These are phyloP conservation scores for Pachyramphus minor DNA, from an alignment of 2,113 vertebrate species.

Conservation along the genomic window DNA sequence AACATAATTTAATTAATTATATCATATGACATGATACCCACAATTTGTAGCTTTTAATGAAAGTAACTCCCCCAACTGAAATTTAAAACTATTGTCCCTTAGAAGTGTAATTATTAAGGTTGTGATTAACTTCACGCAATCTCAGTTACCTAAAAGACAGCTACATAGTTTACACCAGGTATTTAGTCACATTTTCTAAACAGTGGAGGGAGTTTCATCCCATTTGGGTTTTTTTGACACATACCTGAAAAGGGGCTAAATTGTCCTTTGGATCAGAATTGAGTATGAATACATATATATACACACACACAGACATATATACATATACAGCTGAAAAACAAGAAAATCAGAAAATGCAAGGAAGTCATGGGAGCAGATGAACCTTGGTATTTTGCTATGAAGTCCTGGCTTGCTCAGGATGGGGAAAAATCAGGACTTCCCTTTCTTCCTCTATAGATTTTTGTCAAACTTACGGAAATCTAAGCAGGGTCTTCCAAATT, in stretches of 20 bases:
- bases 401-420: background rate
- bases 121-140: background rate
- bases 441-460: background rate
- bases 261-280: background rate
- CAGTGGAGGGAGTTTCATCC: background rate
- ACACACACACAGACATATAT: rapidly evolving
- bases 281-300: background rate
- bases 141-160: background rate
- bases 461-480: background rate
- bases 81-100: background rate
- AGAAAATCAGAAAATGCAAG: background rate
- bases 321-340: background rate
- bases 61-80: background rate
- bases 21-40: background rate
- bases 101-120: background rate
- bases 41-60: background rate
- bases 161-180: too few species aligned
- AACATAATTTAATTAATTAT: background rate
- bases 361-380: background rate
- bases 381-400: background rate
- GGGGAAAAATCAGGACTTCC: background rate
- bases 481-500: background rate
- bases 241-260: background rate
- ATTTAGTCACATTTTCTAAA: background rate
- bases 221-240: background rate